Evolutionary conservation across 1,140 invertebrate species (phyloP), one percentile per base, ranked within the genome.

Genomic region (Ladona fulva): DNA sequence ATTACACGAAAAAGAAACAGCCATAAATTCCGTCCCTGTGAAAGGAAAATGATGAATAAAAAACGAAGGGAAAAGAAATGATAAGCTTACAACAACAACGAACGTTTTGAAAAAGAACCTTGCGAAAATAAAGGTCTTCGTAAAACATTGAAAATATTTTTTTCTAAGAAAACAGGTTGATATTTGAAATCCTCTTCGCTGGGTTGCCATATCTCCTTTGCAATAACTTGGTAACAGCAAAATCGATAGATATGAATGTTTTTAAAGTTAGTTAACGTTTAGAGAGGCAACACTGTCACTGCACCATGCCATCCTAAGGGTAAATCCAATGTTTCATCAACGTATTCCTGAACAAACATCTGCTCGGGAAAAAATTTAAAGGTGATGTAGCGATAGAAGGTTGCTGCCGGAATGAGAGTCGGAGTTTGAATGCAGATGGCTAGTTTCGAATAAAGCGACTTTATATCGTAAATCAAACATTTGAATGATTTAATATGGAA

Each of bases 251-350:
- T 22, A 66, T 6, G 52, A 66, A 66, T 66, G 52, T 66, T 66
- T 3, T 66, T 66, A 66, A 66, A 66, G 52, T 66, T 66, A 66
- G 52, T 66, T 66, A 66, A 66, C n/a, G 12, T 66, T 66, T 66
- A 22, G 14, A 66, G 52, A 66, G 52, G 52, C 52, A 66, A 66
- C 52, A 66, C 3, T 66, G 52, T 66, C 52, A 66, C 52, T 66
- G 52, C 52, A 66, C 52, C 52, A 19, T 3, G 52, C 3, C 52
- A 22, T 66, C 52, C 52, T 66, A 3, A 66, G 52, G 52, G 52
- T 66, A 66, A 66, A 66, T 66, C 52, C 52, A 66, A 66, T 66
- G 52, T 66, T 66, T 66, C 52, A 66, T 66, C 52, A 66, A 12
- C 52, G 52, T 16, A 66, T 66, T 66, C 12, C 52, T 66, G 52